Percentiles rank a stretch among this genome's conserved stretches.
Conservation (phyloP, 2,888 invertebrate species). For the Mythimna vitellina region DNA sequence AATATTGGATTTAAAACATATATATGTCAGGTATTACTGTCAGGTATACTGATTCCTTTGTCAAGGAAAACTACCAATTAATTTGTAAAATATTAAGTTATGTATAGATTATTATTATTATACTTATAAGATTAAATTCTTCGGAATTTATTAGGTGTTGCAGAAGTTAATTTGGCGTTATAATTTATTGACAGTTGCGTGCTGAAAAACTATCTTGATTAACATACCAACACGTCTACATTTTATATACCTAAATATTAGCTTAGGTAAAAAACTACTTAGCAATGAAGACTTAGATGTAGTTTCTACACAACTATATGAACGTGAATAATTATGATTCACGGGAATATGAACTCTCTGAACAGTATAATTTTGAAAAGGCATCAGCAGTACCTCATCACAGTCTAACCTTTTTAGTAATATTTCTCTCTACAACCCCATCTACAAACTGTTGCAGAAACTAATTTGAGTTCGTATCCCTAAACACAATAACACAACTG, state of each 20-base stretch:
- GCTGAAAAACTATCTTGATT: neutral
- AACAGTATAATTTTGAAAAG: neutral
- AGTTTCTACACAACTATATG: neutral
- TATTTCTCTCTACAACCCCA: neutral
- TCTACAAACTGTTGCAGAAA: neutral
- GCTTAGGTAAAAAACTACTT: neutral
- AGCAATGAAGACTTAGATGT: neutral
- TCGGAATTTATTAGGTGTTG: neutral
- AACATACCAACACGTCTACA: conserved; percentile 3
- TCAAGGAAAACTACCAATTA: neutral
- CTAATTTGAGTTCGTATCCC: neutral
- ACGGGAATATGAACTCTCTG: neutral
- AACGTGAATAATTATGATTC: neutral
- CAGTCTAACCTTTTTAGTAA: neutral
- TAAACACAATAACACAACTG: no score
- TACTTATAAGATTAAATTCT: neutral
- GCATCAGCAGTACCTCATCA: neutral
- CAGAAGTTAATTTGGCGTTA: conserved; percentile 1
- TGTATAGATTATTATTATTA: neutral
- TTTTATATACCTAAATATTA: neutral
- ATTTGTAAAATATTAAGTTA: neutral
- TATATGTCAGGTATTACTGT: no score
- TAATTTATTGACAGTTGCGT: neutral
- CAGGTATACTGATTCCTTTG: neutral
- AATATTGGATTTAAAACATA: no score